Evolutionary conservation across 2,888 invertebrate species (phyloP).

Genomic region (Conus canariensis): DNA sequence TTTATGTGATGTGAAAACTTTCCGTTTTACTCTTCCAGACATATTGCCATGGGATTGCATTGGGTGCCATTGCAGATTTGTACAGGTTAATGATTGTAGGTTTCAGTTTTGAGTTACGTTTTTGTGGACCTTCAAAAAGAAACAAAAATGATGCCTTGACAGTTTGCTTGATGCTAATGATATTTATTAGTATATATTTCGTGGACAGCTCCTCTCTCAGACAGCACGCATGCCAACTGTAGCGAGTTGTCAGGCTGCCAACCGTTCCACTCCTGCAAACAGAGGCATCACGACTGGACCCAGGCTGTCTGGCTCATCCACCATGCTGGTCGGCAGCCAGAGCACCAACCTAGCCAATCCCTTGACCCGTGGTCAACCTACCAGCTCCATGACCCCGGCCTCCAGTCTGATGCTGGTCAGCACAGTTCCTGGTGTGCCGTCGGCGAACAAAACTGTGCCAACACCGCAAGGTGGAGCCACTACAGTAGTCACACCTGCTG

Average conservation of each 20-base stretch:
- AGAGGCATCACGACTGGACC: neutral
- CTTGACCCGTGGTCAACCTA: neutral
- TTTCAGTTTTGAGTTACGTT: too few species aligned
- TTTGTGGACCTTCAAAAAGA: too few species aligned
- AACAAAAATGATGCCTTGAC: too few species aligned
- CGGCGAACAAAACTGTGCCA: conserved; percentile 11
- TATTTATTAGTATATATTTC: neutral
- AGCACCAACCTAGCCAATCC: neutral
- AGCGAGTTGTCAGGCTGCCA: conserved; percentile 26
- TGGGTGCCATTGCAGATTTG: too few species aligned
- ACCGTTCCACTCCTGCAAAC: neutral
- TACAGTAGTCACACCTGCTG: neutral
- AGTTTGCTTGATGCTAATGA: too few species aligned
- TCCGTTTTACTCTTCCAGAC: too few species aligned
- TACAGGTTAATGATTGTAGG: too few species aligned
- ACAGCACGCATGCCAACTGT: conserved; percentile 42
- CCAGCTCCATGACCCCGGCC: neutral
- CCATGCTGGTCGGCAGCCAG: neutral
- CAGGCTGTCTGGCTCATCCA: neutral
- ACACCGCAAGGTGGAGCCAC: conserved; percentile 9
- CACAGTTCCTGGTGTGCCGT: neutral
- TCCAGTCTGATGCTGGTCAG: conserved; percentile 37
- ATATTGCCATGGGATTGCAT: too few species aligned
- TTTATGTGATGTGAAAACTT: too few species aligned
- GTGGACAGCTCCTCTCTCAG: conserved; percentile 37